Evolutionary conservation across 2,888 invertebrate genomes (phyloP).

Genomic region (Petrolisthes manimaculis): DNA sequence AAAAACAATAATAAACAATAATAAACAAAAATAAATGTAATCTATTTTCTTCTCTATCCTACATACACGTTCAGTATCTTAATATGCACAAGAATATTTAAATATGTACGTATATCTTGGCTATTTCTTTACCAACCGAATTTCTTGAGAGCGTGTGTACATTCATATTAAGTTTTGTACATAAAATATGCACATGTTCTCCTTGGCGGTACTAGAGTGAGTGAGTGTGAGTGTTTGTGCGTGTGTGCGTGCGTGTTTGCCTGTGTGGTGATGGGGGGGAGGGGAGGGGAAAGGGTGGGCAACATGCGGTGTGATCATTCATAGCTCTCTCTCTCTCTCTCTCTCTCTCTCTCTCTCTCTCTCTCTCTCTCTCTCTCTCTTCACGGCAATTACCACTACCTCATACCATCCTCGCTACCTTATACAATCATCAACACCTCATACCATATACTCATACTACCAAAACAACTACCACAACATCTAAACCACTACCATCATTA

Average conservation of each 20-base stretch:
- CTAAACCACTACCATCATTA: neutral
- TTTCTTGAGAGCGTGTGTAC: too few relatives aligned
- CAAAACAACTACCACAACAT: neutral
- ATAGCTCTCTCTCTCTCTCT: slow-evolving; percentile 4
- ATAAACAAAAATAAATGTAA: too few relatives aligned
- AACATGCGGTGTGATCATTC: slow-evolving; percentile 21
- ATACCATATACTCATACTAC: too few relatives aligned
- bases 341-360: slow-evolving; percentile 2
- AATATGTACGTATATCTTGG: too few relatives aligned
- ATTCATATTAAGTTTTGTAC: too few relatives aligned
- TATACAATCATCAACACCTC: neutral
- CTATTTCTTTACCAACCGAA: too few relatives aligned
- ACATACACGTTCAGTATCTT: too few relatives aligned
- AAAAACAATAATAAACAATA: too few relatives aligned
- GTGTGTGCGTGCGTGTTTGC: neutral
- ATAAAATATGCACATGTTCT: too few relatives aligned
- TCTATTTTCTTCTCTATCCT: too few relatives aligned
- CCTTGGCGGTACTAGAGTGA: too few relatives aligned
- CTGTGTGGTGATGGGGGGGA: neutral
- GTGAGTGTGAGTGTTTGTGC: slow-evolving; percentile 11
- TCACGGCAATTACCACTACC: neutral
- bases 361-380: neutral
- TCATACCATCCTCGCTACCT: neutral
- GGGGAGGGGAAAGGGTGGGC: neutral
- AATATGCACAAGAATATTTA: too few relatives aligned